Percentiles rank a stretch among this genome's conserved stretches.
phyloP scores from a whole-genome alignment of 2,113 vertebrate species.

The Corvus cornix region DNA sequence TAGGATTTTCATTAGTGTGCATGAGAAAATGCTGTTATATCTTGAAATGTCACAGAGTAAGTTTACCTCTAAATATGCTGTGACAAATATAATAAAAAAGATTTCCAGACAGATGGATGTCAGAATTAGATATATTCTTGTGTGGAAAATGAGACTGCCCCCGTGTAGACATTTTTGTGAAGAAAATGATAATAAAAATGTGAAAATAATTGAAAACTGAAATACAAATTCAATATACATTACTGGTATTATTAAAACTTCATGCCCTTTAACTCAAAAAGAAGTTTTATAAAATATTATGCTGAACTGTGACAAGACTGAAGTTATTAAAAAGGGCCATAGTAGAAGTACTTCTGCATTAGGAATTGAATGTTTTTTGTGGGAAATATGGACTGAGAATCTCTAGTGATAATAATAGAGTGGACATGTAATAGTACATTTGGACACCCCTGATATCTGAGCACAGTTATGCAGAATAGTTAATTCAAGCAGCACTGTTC shows the following conservation, averaged over 20 bases:
- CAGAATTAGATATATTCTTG: constrained; percentile 31
- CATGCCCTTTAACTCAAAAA: constrained; percentile 40
- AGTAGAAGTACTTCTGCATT: constrained; percentile 13
- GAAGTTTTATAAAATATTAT: constrained; percentile 39
- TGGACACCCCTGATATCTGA: constrained; percentile 18
- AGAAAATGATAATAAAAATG: constrained; percentile 4
- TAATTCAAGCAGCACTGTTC: constrained; percentile 51
- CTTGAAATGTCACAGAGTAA: not conserved
- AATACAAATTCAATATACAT: constrained; percentile 34
- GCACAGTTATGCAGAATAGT: constrained; percentile 29
- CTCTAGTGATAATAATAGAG: not conserved
- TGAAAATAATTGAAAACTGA: constrained; percentile 42
- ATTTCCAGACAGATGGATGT: constrained; percentile 39
- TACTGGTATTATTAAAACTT: constrained; percentile 31
- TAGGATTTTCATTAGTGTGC: not conserved
- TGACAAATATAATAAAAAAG: constrained; percentile 44
- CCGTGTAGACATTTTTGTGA: constrained; percentile 9
- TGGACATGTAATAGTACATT: constrained; percentile 36
- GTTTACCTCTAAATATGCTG: constrained; percentile 20
- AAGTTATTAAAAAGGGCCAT: constrained; percentile 10
- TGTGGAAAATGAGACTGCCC: not conserved
- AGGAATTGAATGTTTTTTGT: constrained; percentile 5
- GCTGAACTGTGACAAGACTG: not conserved
- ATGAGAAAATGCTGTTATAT: not conserved
- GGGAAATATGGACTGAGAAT: constrained; percentile 19